Evolutionary conservation across 2,113 vertebrate genomes (phyloP).

Genomic region (Forbesichthys agassizii): DNA sequence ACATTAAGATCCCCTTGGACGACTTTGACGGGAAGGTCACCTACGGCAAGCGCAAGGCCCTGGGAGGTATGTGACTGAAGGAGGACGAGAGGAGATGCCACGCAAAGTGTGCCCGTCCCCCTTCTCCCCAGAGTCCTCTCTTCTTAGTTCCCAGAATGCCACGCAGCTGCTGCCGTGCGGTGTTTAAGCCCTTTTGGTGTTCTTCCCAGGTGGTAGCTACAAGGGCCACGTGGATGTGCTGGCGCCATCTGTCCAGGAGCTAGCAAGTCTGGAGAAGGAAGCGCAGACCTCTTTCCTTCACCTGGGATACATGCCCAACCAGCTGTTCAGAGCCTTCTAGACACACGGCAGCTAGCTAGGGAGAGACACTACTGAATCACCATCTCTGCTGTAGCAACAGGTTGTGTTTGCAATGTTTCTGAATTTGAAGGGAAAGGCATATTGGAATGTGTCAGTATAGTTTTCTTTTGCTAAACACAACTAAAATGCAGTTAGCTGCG

Average conservation of each 20-base stretch:
- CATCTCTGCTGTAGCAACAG: background rate
- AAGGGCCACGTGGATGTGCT: constrained; percentile 94
- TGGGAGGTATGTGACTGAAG: constrained; percentile 79
- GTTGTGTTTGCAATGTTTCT: no score
- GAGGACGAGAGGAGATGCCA: background rate
- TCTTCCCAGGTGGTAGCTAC: constrained; percentile 83
- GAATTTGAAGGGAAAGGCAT: no score
- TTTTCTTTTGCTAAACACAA: no score
- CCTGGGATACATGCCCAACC: constrained; percentile 93
- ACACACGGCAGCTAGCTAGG: background rate
- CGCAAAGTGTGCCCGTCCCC: background rate
- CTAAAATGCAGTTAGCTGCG: no score
- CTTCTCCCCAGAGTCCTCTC: background rate
- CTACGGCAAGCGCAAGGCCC: constrained; percentile 88
- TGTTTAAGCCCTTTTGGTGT: background rate
- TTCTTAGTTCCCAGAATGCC: background rate
- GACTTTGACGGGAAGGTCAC: constrained; percentile 98
- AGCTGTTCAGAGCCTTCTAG: constrained; percentile 95
- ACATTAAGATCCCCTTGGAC: constrained; percentile 93
- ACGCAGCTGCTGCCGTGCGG: background rate
- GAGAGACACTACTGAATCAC: background rate
- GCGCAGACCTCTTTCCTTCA: constrained; percentile 98
- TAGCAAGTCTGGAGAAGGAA: constrained; percentile 92
- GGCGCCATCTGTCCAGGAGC: constrained; percentile 93
- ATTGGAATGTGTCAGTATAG: no score